Evolutionary conservation across 2,797 vertebrate genomes (phyloP).

Genomic region (Artibeus lituratus): DNA sequence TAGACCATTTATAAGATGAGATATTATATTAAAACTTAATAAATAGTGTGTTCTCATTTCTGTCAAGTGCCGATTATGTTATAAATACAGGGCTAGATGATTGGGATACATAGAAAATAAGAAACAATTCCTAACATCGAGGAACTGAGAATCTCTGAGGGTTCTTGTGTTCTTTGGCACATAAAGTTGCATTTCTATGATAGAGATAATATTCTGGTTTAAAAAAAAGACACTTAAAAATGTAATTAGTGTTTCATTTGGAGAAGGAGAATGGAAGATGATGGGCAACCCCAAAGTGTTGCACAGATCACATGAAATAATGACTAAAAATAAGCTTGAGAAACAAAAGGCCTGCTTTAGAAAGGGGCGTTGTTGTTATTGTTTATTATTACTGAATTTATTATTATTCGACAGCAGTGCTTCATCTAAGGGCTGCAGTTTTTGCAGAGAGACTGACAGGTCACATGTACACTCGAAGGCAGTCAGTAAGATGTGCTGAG

Average conservation of each 20-base stretch:
- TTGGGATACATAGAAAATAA: slow-evolving; percentile 2
- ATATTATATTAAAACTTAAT: background rate
- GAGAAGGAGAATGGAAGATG: background rate
- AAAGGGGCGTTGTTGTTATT: background rate
- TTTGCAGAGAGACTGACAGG: background rate
- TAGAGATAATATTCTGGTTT: slow-evolving; percentile 45
- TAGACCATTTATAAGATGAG: background rate
- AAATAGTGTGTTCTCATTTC: background rate
- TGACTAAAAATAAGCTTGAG: background rate
- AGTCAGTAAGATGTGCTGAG: no score
- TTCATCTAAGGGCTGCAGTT: background rate
- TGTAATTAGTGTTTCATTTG: slow-evolving; percentile 43
- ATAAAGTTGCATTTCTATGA: slow-evolving; percentile 48
- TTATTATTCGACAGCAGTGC: background rate
- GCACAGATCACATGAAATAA: background rate
- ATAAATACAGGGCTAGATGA: background rate
- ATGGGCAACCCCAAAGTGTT: background rate
- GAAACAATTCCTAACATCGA: background rate
- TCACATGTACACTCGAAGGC: background rate
- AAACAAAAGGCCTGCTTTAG: background rate
- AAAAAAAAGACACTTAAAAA: background rate
- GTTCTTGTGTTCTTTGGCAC: slow-evolving; percentile 49
- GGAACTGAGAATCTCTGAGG: slow-evolving; percentile 26
- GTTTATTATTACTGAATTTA: background rate
- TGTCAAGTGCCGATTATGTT: background rate